Percentiles rank a stretch among this genome's conserved stretches.
Evolutionary conservation across 2,888 invertebrate genomes (phyloP).

Genomic region (Acleris sparsana): DNA sequence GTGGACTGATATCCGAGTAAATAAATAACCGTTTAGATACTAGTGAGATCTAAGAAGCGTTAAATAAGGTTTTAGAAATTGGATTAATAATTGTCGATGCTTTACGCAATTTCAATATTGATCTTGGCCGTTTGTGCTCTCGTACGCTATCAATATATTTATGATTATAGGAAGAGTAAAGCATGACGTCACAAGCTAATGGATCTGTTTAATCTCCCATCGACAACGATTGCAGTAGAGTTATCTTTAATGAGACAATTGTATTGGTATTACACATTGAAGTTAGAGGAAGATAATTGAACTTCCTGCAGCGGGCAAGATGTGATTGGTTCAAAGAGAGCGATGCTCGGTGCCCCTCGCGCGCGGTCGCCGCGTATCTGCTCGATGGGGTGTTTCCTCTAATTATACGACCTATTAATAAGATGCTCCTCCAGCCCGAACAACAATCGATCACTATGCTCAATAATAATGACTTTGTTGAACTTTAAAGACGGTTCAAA

Average conservation of each 20-base stretch:
- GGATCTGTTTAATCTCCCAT: conserved; percentile 72
- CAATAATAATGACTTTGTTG: conserved; percentile 57
- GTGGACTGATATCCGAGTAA: not conserved
- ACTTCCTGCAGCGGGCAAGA: conserved; percentile 72
- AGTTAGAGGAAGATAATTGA: conserved; percentile 81
- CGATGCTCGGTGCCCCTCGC: conserved; percentile 69
- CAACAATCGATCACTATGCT: conserved; percentile 67
- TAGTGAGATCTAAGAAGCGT: not conserved
- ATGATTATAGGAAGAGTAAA: conserved; percentile 15
- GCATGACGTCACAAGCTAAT: conserved; percentile 50
- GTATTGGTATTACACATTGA: conserved; percentile 78
- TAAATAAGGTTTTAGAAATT: no score
- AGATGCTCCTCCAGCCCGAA: conserved; percentile 51
- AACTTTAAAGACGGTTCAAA: conserved; percentile 45
- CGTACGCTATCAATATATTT: not conserved
- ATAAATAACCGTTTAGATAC: not conserved
- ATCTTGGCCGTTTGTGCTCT: not conserved
- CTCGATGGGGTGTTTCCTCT: conserved; percentile 80
- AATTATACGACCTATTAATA: conserved; percentile 81
- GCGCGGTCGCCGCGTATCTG: conserved; percentile 45
- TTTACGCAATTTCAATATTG: not conserved
- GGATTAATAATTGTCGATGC: no score
- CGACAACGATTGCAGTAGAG: conserved; percentile 71
- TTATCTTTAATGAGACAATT: conserved; percentile 81
- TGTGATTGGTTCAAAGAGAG: conserved; percentile 68